Evolutionary conservation across 2,797 vertebrate genomes (phyloP), one percentile per base, ranked within the genome.

Genomic region (Thalassophryne amazonica): DNA sequence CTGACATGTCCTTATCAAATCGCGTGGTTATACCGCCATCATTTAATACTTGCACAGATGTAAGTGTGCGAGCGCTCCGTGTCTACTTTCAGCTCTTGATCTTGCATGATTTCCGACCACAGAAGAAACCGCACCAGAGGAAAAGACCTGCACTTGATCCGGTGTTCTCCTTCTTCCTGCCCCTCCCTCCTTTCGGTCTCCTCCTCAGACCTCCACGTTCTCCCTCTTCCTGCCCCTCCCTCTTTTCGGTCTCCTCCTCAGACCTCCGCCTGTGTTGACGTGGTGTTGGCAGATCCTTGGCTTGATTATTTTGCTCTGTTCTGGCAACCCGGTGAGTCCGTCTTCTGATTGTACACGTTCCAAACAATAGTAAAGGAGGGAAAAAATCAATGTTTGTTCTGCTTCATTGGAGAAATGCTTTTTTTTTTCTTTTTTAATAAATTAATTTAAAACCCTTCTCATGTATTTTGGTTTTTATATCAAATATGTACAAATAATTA

Each of bases 81-180:
- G 87, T 92, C 88, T 91, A 88, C 91, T 78, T 91, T 87, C 83
- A 86, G 90, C 88, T 56, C 80, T 89, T 70, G 76, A 91, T 88
- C 89, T 86, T 92, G 91, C 92, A 91, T 91, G 93, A n/a, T 91
- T 83, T 78, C 87, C 78, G 83, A 88, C 80, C 43, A 80, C 80
- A 79, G 86, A 67, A 54, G 83, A 68, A 88, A 84, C 80, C 86
- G 86, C 91, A 84, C 72, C 71, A 23, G 60, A 68, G 50, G 71
- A 52, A 43, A 25, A 83, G 84, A 90, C 88, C 92, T 92, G 93
- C 93, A 92, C 92, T 93, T 88, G 81, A 83, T 81, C 66, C 80
- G 65, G 90, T 85, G 84, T 88, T 91, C 28, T 46, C 45, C 14
- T 4, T 42, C 27, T 85, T 33, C 16, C 21, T 3, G 13, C 37